phyloP scores from a whole-genome alignment of 1,140 invertebrate genomes.

The Saccostrea cuccullata region DNA sequence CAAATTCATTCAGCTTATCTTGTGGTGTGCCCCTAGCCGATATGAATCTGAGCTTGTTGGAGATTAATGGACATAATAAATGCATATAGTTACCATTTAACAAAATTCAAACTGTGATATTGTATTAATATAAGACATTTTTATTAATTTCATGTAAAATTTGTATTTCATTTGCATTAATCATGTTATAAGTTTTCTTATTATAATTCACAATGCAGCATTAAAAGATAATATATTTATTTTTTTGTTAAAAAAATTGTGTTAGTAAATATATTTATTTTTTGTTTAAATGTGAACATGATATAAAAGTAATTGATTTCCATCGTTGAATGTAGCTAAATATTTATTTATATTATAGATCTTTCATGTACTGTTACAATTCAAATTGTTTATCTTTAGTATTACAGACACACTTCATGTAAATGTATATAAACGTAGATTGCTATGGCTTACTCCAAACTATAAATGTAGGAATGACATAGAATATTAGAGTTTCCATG shows the following conservation, averaged over 20 bases:
- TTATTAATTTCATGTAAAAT: not conserved
- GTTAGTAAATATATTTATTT: not conserved
- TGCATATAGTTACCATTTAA: too few species aligned
- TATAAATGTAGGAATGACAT: not conserved
- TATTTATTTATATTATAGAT: not conserved
- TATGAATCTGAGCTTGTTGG: constrained; percentile 55
- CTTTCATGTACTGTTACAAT: not conserved
- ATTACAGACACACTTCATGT: not conserved
- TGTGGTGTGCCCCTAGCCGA: constrained; percentile 63
- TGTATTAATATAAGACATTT: not conserved
- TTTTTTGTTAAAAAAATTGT: not conserved
- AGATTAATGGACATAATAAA: not conserved
- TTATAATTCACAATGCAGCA: constrained; percentile 7
- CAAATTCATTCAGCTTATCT: constrained; percentile 62
- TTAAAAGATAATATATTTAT: not conserved
- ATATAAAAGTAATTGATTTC: not conserved
- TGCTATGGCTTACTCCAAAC: not conserved
- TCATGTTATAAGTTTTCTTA: not conserved
- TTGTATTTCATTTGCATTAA: constrained; percentile 7
- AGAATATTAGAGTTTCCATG: not conserved
- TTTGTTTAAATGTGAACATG: not conserved
- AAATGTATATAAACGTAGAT: not conserved
- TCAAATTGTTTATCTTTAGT: not conserved
- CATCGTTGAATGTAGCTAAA: not conserved
- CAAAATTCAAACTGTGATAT: constrained; percentile 13